phyloP scores from a whole-genome alignment of 1,140 invertebrate genomes.

The Calosoma granatense region DNA sequence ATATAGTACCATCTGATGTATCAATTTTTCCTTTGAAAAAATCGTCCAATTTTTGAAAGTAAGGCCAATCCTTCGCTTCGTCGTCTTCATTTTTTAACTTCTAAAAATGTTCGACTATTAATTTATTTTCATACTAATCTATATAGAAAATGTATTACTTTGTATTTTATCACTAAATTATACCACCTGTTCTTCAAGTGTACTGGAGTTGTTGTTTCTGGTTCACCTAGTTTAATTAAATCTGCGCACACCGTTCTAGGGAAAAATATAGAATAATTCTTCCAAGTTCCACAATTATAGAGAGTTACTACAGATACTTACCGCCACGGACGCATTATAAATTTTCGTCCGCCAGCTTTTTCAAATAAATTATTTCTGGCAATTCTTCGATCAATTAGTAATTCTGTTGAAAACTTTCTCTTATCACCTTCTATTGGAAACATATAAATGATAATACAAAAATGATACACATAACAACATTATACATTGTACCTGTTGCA shows the following conservation, averaged over 20 bases:
- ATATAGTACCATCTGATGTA: too few species aligned
- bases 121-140: too few species aligned
- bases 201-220: background rate
- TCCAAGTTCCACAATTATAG: background rate
- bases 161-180: background rate
- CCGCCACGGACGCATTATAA: background rate
- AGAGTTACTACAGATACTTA: background rate
- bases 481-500: too few species aligned
- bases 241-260: background rate
- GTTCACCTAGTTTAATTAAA: background rate
- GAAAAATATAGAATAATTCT: background rate
- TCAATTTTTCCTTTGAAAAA: background rate
- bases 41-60: background rate
- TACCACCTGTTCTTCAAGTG: background rate
- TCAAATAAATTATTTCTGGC: background rate
- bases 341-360: background rate
- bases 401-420: background rate
- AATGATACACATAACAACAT: too few species aligned
- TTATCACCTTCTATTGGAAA: background rate
- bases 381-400: background rate
- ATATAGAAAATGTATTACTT: background rate
- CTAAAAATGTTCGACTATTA: too few species aligned
- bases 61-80: background rate
- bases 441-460: too few species aligned
- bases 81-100: background rate